These are phyloP conservation scores for Osmerus mordax DNA, from an alignment of 2,113 vertebrate genomes.

Conservation along the genomic window DNA sequence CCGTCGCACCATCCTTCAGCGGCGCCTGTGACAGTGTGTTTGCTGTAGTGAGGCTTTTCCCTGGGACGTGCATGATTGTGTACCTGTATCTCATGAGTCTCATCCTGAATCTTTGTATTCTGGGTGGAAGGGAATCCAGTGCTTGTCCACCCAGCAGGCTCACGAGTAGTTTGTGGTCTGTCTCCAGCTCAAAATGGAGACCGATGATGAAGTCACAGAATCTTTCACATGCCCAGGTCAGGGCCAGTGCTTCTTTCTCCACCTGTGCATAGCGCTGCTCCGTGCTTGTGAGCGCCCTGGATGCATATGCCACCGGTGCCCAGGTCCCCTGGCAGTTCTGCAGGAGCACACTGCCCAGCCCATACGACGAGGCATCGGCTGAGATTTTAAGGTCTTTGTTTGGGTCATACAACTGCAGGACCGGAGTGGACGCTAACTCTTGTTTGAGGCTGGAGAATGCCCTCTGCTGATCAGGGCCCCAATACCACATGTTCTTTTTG, in stretches of 20 bases:
- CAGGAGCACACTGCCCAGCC: constrained; percentile 7
- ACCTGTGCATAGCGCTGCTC: constrained; percentile 11
- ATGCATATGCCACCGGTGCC: constrained; percentile 2
- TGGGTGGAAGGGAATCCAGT: constrained; percentile 15
- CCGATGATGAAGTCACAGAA: constrained; percentile 21
- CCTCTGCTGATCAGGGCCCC: constrained; percentile 10
- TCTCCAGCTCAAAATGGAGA: constrained; percentile 11
- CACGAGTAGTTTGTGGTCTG: constrained; percentile 24
- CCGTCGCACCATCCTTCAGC: background rate
- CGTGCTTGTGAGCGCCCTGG: background rate
- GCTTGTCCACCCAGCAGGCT: constrained; percentile 18
- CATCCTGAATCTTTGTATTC: constrained; percentile 25
- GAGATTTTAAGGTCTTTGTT: too few relatives aligned
- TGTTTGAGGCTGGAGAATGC: constrained; percentile 2
- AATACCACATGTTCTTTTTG: constrained; percentile 1
- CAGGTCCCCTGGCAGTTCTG: background rate
- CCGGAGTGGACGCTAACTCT: background rate
- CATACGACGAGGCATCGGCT: constrained; percentile 7
- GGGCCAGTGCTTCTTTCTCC: constrained; percentile 12
- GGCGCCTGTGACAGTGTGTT: constrained; percentile 16
- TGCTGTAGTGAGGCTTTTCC: constrained; percentile 14
- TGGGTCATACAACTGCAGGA: too few relatives aligned
- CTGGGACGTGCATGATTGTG: constrained; percentile 19
- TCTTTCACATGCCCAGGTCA: constrained; percentile 21
- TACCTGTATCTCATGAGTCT: constrained; percentile 26